phyloP scores from a whole-genome alignment of 2,113 vertebrate genomes.

The Bufo bufo region DNA sequence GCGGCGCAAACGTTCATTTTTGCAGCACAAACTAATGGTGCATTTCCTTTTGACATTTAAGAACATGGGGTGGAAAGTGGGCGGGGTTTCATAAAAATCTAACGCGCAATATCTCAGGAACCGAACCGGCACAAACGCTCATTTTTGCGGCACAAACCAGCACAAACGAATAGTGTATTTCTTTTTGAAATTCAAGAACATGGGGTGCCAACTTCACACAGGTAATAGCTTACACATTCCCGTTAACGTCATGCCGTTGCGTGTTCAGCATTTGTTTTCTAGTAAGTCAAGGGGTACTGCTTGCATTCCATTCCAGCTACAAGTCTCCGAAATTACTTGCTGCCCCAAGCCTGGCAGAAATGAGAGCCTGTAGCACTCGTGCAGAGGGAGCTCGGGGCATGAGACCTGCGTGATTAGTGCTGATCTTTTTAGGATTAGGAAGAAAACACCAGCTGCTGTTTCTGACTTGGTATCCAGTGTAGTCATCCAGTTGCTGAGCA shows the following conservation, averaged over 20 bases:
- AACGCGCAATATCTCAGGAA: too few relatives aligned
- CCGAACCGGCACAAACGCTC: too few relatives aligned
- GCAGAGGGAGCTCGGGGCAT: slow-evolving; percentile 17
- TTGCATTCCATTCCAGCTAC: background rate
- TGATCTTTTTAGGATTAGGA: slow-evolving; percentile 57
- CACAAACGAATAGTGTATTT: too few relatives aligned
- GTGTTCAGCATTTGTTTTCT: background rate
- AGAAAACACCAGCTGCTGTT: slow-evolving; percentile 53
- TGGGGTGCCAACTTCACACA: too few relatives aligned
- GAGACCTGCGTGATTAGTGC: slow-evolving; percentile 49
- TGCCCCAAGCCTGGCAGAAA: slow-evolving; percentile 22
- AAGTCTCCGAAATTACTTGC: slow-evolving; percentile 9
- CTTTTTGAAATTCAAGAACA: too few relatives aligned
- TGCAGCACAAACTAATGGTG: too few relatives aligned
- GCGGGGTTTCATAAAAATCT: too few relatives aligned
- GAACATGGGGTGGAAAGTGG: too few relatives aligned
- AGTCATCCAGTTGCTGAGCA: slow-evolving; percentile 39
- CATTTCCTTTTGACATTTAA: too few relatives aligned
- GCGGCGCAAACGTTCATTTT: too few relatives aligned
- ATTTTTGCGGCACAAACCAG: too few relatives aligned
- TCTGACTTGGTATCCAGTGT: slow-evolving; percentile 35
- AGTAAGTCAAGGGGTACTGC: background rate
- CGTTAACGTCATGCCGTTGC: background rate
- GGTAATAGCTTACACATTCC: background rate
- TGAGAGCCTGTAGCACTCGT: background rate